These are phyloP conservation scores for Notodonta ziczac DNA, from an alignment of 2,888 invertebrate genomes.

Conservation along the genomic window DNA sequence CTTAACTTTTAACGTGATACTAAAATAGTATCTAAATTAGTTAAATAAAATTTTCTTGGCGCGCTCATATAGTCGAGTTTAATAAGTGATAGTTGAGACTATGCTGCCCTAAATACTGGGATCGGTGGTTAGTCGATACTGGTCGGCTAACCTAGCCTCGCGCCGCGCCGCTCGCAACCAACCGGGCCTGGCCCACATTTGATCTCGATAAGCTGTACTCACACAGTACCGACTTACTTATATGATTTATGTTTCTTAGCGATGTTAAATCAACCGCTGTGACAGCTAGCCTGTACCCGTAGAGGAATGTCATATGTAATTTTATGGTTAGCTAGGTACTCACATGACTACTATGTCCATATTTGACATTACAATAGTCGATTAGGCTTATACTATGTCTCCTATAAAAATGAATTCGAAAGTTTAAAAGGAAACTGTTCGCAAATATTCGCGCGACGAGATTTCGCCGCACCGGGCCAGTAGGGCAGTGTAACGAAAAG, in stretches of 20 bases:
- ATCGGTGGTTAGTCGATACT: constrained; percentile 38
- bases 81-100: constrained; percentile 39
- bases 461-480: constrained; percentile 35
- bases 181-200: constrained; percentile 51
- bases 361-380: background rate
- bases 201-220: constrained; percentile 36
- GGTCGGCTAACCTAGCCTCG: constrained; percentile 42
- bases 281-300: constrained; percentile 25
- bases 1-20: too few relatives aligned
- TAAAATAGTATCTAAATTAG: background rate
- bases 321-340: constrained; percentile 12
- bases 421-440: constrained; percentile 5
- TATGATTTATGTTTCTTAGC: constrained; percentile 32
- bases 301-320: constrained; percentile 27
- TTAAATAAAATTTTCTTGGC: background rate
- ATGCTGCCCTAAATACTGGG: constrained; percentile 42
- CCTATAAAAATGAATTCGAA: background rate
- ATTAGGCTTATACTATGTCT: background rate
- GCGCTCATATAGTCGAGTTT: constrained; percentile 11
- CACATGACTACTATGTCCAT: too few relatives aligned
- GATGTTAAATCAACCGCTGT: constrained; percentile 32
- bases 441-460: constrained; percentile 25
- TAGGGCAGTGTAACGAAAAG: constrained; percentile 46
- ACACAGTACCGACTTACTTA: constrained; percentile 20
- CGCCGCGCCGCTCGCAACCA: constrained; percentile 32